These are phyloP conservation scores for Mobula birostris DNA, from an alignment of 2,113 vertebrate species.

Conservation along the genomic window DNA sequence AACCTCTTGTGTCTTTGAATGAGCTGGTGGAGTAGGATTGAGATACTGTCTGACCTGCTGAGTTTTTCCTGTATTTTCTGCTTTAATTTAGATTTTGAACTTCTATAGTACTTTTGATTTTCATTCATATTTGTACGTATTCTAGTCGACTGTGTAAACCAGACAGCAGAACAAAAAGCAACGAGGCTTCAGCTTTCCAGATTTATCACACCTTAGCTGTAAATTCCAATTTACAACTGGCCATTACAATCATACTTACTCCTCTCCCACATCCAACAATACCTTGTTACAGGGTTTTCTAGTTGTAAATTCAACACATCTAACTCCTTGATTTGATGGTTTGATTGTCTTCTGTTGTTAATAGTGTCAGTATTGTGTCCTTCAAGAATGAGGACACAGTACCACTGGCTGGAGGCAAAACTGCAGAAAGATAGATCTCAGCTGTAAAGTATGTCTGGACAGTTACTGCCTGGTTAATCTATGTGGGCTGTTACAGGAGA, in stretches of 20 bases:
- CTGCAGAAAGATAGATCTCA: not conserved
- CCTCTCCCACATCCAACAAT: not conserved
- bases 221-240: not conserved
- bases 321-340: not conserved
- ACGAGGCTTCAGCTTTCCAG: not conserved
- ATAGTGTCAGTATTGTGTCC: not conserved
- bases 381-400: not conserved
- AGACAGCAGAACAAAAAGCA: not conserved
- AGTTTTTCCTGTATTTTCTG: too few relatives aligned
- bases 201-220: not conserved
- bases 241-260: not conserved
- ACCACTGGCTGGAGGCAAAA: not conserved
- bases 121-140: not conserved
- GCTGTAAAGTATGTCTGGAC: not conserved
- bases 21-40: too few relatives aligned
- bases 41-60: too few relatives aligned
- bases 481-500: not conserved
- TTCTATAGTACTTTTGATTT: not conserved
- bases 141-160: not conserved
- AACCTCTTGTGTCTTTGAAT: not conserved
- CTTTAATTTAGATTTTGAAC: too few relatives aligned
- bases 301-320: not conserved
- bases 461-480: not conserved
- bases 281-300: not conserved
- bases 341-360: not conserved